A percentile compares a stretch with the other conserved stretches of the same genome.
These are phyloP conservation scores for Nephrotoma guestfalica DNA, from an alignment of 2,888 invertebrate species.

Conservation along the genomic window DNA sequence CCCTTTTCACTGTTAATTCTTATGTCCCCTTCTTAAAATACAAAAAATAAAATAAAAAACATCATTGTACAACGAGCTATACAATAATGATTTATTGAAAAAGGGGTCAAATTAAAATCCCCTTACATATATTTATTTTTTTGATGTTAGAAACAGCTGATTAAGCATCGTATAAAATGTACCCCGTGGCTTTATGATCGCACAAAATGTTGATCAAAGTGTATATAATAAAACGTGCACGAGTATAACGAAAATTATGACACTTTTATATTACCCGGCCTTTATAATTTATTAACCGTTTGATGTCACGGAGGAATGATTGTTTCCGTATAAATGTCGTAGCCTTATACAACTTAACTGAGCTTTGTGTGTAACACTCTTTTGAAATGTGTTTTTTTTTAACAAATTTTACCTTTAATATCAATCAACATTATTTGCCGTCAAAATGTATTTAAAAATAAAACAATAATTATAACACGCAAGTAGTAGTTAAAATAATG, in stretches of 20 bases:
- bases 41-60: background rate
- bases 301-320: background rate
- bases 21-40: background rate
- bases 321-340: background rate
- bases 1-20: background rate
- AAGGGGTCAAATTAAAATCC: background rate
- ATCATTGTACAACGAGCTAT: background rate
- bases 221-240: background rate
- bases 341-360: no score
- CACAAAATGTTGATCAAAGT: background rate
- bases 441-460: no score
- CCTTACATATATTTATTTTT: background rate
- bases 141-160: background rate
- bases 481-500: no score
- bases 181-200: background rate
- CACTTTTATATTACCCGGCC: background rate
- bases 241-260: background rate
- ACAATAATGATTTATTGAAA: background rate
- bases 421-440: no score
- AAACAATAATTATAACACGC: no score
- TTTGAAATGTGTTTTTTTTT: no score
- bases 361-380: no score
- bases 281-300: background rate
- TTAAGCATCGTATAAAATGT: background rate
- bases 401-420: no score